These are phyloP conservation scores for Dorcus parallelipipedus DNA, from an alignment of 2,888 invertebrate genomes.

Conservation along the genomic window DNA sequence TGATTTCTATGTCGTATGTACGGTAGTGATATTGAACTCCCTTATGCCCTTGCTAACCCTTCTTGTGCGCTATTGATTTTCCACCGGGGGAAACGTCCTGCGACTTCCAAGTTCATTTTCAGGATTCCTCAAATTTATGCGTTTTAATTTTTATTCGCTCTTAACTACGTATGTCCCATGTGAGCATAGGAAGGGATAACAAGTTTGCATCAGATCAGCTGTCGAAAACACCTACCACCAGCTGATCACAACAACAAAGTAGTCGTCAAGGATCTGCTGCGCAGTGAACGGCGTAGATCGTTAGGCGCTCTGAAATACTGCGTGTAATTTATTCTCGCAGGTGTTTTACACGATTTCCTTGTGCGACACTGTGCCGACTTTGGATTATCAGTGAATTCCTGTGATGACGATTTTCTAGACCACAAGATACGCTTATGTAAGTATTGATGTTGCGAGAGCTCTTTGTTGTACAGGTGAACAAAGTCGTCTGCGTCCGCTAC, in stretches of 20 bases:
- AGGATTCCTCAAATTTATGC: background rate
- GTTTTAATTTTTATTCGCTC: too few species aligned
- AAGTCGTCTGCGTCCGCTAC: slow-evolving; percentile 5
- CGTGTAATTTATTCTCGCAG: background rate
- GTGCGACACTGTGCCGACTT: slow-evolving; percentile 1
- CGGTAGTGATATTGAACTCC: too few species aligned
- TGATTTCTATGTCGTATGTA: too few species aligned
- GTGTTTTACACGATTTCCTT: slow-evolving; percentile 13
- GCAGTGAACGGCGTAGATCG: slow-evolving; percentile 4
- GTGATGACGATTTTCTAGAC: slow-evolving; percentile 11
- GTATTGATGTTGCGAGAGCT: slow-evolving; percentile 17
- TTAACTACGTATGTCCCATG: too few species aligned
- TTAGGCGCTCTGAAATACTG: background rate
- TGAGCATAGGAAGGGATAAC: slow-evolving; percentile 20
- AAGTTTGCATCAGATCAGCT: slow-evolving; percentile 34
- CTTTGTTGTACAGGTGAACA: slow-evolving; percentile 19
- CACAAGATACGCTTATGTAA: slow-evolving; percentile 9
- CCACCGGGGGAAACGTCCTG: background rate
- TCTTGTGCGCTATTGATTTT: background rate
- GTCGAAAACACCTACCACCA: slow-evolving; percentile 31
- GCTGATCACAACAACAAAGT: slow-evolving; percentile 42
- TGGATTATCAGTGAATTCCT: slow-evolving; percentile 5
- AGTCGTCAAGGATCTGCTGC: slow-evolving; percentile 14
- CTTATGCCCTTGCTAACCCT: background rate
- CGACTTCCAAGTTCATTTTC: background rate